Evolutionary conservation across 2,888 invertebrate genomes (phyloP), one percentile per base, ranked within the genome.

Genomic region (Drosophila antonietae): DNA sequence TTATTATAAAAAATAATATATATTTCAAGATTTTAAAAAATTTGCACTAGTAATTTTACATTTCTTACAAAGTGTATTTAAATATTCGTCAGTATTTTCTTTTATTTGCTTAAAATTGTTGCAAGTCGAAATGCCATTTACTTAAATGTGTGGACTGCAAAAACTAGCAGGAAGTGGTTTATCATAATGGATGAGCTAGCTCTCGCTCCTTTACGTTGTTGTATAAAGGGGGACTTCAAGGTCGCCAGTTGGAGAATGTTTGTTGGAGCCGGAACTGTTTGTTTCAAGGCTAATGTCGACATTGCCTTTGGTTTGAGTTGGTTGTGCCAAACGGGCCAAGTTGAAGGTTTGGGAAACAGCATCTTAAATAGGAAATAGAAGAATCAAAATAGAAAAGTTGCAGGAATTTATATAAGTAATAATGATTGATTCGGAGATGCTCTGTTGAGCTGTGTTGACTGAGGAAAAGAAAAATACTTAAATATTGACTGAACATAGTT

Each of bases 171-270:
- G 75, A 83, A 79, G 79, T 83, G 78, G 80, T 75, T 86, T 84
- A 83, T 86, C 80, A 78, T 81, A 84, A 86, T 86, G 75, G 78
- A 83, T 81, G 83, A 74, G 73, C 73, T 3, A 15, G 15, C 39
- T 53, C 52, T 37, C 35, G 61, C 52, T 63, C 58, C 55, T 23
- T 49, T 37, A 47, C 39, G 23, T 9, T 39, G 53, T n/a, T 3
- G 49, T 46, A 56, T 57, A 41, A 28, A 28, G 58, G 67, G 61
- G 51, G 68, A 75, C 39, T 65, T 72, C 84, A 83, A 83, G 82
- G 82, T 66, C 52, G 84, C 62, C 49, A 57, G 52, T 28, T 55
- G 56, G 56, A n/a, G 73, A 70, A 68, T 81, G 75, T 78, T 81
- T 81, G 84, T 66, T 51, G 52, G 39, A 72, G 60, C 44, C 62